Evolutionary conservation across 2,113 vertebrate genomes (phyloP).

Genomic region (Myotis brandtii): DNA sequence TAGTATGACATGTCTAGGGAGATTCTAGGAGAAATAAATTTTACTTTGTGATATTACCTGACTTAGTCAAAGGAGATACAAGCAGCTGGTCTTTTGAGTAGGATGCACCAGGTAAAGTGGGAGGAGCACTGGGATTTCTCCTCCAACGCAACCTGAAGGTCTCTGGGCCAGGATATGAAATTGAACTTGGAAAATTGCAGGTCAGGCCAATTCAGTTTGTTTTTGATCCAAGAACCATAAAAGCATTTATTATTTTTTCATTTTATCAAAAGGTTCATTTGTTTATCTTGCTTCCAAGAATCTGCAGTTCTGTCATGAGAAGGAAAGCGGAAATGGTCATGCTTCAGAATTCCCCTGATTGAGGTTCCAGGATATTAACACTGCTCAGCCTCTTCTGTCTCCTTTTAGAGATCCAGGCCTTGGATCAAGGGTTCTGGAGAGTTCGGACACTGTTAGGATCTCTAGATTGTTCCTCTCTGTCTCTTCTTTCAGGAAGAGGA

Average conservation of each 20-base stretch:
- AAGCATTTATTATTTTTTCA: neutral
- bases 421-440: neutral
- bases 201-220: neutral
- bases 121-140: neutral
- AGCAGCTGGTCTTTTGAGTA: neutral
- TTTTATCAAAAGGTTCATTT: neutral
- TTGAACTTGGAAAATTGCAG: neutral
- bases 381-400: neutral
- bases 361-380: neutral
- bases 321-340: neutral
- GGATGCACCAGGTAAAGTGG: too few relatives aligned
- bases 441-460: neutral
- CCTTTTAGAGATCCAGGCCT: neutral
- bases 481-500: neutral
- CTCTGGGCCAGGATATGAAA: neutral
- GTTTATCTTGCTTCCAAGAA: constrained; percentile 13
- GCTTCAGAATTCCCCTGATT: neutral
- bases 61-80: neutral
- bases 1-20: neutral
- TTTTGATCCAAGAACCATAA: neutral
- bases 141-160: neutral
- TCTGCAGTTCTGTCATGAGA: neutral
- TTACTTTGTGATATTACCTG: neutral
- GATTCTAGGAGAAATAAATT: constrained; percentile 6
- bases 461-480: neutral